Base-by-base conservation (phyloP, 2,797 vertebrate species). In the Silurus lanzhouensis region DNA sequence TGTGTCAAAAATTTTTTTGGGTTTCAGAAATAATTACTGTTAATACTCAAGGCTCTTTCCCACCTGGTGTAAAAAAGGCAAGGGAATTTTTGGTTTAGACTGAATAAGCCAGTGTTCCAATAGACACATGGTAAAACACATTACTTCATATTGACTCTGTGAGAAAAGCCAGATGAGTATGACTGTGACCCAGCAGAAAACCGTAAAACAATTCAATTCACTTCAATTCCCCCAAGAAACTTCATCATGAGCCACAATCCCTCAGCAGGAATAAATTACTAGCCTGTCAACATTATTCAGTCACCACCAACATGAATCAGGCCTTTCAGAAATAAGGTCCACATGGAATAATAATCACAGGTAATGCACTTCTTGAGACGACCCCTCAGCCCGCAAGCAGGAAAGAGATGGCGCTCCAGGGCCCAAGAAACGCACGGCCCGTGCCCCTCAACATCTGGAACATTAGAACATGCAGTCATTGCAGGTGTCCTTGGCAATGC, bases 401-500 rank as follows among this genome's bases (percentile, higher is more conserved):
- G 68, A 89, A 82, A 31, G 31, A 74, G 38, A 81, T 27, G 44
- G 44, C 82, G 48, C 74, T 70, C 76, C 74, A 70, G 61, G 82
- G 31, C n/a, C 27, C n/a, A 55, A 52, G 67, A 83, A 76, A 86
- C 19, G 83, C 74, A 25, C 20, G 38, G 68, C 60, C 15, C 64
- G 44, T 76, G 78, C 81, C 63, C n/a, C n/a, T 78, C 72, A 78
- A 86, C 87, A 88, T 88, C 87, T 87, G 86, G 82, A 87, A 70
- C 57, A 75, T 70, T 87, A 81, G 64, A 88, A 58, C 83, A 86
- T 83, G 76, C 83, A 63, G 84, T 80, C 52, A 89, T 89, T 57
- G 83, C 88, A 89, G 87, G 87, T 88, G 85, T 89, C 84, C 76
- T 80, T 82, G 83, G 84, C 76, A 80, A 79, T 83, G 85, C 77